Percentiles rank a stretch among this genome's conserved stretches.
These are phyloP conservation scores for Apodemus speciosus DNA, from an alignment of 2,113 vertebrate species.

Conservation along the genomic window DNA sequence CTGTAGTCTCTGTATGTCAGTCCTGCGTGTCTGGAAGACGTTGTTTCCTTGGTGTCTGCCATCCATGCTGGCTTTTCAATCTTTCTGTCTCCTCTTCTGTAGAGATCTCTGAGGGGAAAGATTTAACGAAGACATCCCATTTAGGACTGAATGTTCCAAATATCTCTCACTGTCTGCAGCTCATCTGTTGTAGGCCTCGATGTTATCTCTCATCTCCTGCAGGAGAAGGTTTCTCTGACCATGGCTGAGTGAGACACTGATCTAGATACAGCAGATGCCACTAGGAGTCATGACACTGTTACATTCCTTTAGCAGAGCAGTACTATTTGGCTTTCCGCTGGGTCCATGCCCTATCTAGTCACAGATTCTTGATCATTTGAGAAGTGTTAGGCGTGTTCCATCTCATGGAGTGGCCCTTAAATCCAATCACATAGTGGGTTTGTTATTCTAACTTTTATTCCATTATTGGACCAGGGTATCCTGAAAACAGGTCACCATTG, in stretches of 20 bases:
- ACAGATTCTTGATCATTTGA: background rate
- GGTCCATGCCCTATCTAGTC: background rate
- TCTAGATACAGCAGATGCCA: background rate
- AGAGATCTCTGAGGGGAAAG: background rate
- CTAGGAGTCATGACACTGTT: background rate
- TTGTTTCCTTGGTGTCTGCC: background rate
- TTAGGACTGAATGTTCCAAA: background rate
- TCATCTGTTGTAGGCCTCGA: background rate
- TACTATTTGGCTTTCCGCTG: background rate
- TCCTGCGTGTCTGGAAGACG: background rate
- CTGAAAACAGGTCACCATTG: background rate
- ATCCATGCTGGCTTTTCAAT: background rate
- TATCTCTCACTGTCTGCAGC: background rate
- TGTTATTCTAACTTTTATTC: background rate
- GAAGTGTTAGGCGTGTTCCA: background rate
- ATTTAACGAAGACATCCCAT: background rate
- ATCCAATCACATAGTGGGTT: background rate
- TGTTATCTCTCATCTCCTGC: background rate
- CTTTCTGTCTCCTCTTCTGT: background rate
- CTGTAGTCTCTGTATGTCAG: background rate
- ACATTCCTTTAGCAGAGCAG: background rate
- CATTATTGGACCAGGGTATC: background rate
- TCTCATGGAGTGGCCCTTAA: background rate
- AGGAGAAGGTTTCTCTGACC: background rate
- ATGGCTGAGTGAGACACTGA: background rate